These are phyloP conservation scores for Thunnus thynnus DNA, from an alignment of 2,113 vertebrate species.

Conservation along the genomic window DNA sequence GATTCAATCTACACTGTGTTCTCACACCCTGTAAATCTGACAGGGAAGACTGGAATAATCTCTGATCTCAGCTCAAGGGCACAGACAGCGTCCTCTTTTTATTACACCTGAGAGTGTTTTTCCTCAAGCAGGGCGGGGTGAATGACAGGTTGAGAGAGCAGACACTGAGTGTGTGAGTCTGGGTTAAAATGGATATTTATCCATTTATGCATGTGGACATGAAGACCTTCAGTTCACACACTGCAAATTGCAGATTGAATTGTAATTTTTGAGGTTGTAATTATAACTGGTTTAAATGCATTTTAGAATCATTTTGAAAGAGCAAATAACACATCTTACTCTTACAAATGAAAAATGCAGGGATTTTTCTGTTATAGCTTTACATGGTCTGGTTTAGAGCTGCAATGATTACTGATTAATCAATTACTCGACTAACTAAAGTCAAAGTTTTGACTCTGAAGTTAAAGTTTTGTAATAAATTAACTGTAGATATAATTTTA, in stretches of 20 bases:
- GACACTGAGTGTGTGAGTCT: background rate
- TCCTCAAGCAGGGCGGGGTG: conserved; percentile 34
- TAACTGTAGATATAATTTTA: background rate
- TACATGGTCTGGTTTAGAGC: too few species aligned
- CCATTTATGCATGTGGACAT: background rate
- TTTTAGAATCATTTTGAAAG: too few species aligned
- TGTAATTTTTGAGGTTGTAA: too few species aligned
- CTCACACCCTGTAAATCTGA: conserved; percentile 64
- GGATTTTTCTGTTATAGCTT: too few species aligned
- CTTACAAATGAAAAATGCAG: too few species aligned
- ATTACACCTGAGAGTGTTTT: conserved; percentile 61
- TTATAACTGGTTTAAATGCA: too few species aligned
- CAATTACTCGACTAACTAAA: background rate
- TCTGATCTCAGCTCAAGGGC: conserved; percentile 68
- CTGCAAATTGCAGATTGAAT: too few species aligned
- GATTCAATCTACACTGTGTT: conserved; percentile 62
- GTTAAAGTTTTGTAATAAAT: too few species aligned
- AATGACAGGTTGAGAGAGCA: conserved; percentile 31
- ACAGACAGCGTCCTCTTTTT: conserved; percentile 51
- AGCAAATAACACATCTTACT: too few species aligned
- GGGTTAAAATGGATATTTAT: background rate
- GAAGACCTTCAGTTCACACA: conserved; percentile 19
- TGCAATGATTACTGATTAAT: too few species aligned
- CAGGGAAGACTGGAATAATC: conserved; percentile 58
- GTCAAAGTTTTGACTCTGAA: background rate